Base-by-base conservation (phyloP, 2,888 invertebrate genomes). In the Chydorus sphaericus region DNA sequence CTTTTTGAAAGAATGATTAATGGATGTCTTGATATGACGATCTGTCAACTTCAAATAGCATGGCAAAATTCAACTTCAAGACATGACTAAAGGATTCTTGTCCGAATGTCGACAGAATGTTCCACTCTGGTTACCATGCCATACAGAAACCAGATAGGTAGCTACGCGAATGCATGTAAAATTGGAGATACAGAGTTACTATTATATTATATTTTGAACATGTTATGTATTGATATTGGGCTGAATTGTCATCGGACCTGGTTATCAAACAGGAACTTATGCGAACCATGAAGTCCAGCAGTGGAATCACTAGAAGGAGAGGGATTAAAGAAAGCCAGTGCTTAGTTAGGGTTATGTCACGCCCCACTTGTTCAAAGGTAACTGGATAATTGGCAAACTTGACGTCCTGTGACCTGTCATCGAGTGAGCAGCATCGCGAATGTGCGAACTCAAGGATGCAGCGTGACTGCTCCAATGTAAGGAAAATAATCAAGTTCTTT, bases 241-340 rank as follows among this genome's bases (percentile, higher is more conserved):
- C 59, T 36, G 59, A 55, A 4, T 23, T 59, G 48, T 59, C 56
- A 31, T 48, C 58, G 26, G 57, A 59, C 37, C 51, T 59, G 20
- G 50, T 50, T 4, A 59, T 59, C n/a, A 51, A 57, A 54, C 59
- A 57, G 8, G 39, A 37, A n/a, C 39, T 58, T 11, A 58, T 57
- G 57, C 38, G 56, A 36, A 36, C 26, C 37, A 26, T 39, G 36
- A 52, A 57, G 37, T 51, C 56, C 23, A 48, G 33, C 36, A 55
- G 55, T 16, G 55, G 55, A 11, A 20, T 57, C n/a, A 57, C 58
- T 20, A 16, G 49, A 16, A 29, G 49, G 16, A 48, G 16, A 29
- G 49, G 49, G 28, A 48, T 48, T 20, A 23, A 16, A 3, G 49
- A 48, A 48, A 16, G n/a, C 49, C 18, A 48, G 16, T 16, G 49